Base-by-base conservation (phyloP, 2,888 invertebrate genomes). In the Ryuthela nishihirai region DNA sequence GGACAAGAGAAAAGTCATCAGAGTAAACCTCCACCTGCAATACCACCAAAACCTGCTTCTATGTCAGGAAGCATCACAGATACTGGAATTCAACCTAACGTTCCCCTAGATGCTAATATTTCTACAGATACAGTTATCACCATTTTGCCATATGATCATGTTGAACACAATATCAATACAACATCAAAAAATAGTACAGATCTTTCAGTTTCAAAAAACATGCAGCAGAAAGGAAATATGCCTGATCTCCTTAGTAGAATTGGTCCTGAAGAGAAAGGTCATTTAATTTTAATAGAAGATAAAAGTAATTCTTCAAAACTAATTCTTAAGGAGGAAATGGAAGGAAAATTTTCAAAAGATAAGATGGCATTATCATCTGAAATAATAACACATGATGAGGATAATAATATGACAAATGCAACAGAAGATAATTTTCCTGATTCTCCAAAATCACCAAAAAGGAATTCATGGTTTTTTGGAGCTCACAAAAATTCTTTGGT, bases 381-480 rank as follows among this genome's bases (percentile, higher is more conserved):
- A n/a, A n/a, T n/a, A n/a, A n/a, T n/a, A n/a, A 41, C 40, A 21
- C 46, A 41, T 29, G 42, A 52, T 25, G n/a, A n/a, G n/a, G 53
- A 45, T 32, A 45, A 45, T 20, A 12, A 18, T 18, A 3, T 20
- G n/a, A 29, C 9, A 2, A 29, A 25, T n/a, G 29, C 6, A 12
- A 41, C 40, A 20, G 45, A 44, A 15, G 44, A 49, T 20, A 25
- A 21, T 17, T 10, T 26, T 21, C 50, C 50, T 15, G 56, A 58
- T 3, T 56, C 55, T 26, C 54, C 54, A 12, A 47, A 54, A 29
- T 55, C 55, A 20, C 55, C 55, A 4, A 58, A 52, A 17, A 35
- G 56, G 4, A 50, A 59, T n/a, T 53, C 59, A 12, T 59, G 59
- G 59, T 53, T 59, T 43, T 59, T 59, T 40, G 59, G 52, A 18